A percentile compares a stretch with the other conserved stretches of the same genome.
These are phyloP conservation scores for Cardinalis cardinalis DNA, from an alignment of 2,113 vertebrate species.

Conservation along the genomic window DNA sequence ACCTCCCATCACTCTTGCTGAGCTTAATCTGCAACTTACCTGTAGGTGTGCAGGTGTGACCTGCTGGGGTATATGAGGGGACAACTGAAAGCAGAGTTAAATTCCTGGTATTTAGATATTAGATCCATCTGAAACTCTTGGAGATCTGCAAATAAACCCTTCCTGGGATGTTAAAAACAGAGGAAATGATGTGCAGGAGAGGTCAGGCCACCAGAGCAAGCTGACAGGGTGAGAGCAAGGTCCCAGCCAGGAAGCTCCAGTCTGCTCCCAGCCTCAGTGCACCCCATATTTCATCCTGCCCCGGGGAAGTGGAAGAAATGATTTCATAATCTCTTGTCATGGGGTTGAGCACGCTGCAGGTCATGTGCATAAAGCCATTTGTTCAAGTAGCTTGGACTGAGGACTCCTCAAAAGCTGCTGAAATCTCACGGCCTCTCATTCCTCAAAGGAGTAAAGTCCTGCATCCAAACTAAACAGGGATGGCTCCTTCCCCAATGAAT, in stretches of 20 bases:
- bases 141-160: background rate
- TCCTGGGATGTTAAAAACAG: background rate
- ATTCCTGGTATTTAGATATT: background rate
- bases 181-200: background rate
- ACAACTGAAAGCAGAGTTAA: background rate
- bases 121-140: background rate
- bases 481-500: background rate
- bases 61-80: background rate
- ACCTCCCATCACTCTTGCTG: background rate
- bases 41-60: background rate
- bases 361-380: slow-evolving; percentile 26
- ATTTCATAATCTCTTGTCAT: slow-evolving; percentile 23
- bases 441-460: slow-evolving; percentile 10
- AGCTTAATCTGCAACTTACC: background rate
- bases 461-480: slow-evolving; percentile 30
- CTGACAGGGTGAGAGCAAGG: slow-evolving; percentile 1
- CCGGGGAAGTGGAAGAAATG: background rate
- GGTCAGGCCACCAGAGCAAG: background rate
- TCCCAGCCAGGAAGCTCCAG: background rate
- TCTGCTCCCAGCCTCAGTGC: background rate
- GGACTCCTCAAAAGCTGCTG: slow-evolving; percentile 40
- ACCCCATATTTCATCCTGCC: background rate
- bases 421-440: slow-evolving; percentile 2
- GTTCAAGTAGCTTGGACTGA: slow-evolving; percentile 14
- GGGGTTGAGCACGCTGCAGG: background rate